These are phyloP conservation scores for Colistium nudipinnis DNA, from an alignment of 2,113 vertebrate species.

Conservation along the genomic window DNA sequence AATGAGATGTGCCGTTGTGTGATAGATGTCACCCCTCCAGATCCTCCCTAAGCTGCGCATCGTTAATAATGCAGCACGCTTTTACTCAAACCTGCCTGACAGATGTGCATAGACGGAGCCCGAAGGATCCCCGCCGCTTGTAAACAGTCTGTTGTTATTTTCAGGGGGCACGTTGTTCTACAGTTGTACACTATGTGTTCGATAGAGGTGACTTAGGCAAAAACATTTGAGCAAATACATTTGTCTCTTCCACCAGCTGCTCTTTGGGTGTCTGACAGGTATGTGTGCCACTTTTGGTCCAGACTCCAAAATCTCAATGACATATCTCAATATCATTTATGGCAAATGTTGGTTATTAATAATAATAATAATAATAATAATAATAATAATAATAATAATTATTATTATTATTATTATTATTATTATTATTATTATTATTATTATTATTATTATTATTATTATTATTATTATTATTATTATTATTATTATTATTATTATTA, in stretches of 20 bases:
- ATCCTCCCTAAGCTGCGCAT: constrained; percentile 54
- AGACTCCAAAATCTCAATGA: too few relatives aligned
- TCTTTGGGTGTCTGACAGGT: not conserved
- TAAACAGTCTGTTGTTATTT: constrained; percentile 64
- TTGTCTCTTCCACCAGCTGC: constrained; percentile 17
- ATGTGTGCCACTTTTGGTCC: not conserved
- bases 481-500: too few relatives aligned
- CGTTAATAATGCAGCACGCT: constrained; percentile 72
- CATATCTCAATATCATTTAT: too few relatives aligned
- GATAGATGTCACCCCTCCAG: constrained; percentile 69
- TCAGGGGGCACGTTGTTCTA: constrained; percentile 38
- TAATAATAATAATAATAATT: too few relatives aligned
- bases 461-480: too few relatives aligned
- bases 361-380: too few relatives aligned
- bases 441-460: too few relatives aligned
- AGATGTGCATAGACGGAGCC: constrained; percentile 69
- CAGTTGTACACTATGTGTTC: constrained; percentile 37
- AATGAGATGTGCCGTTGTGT: constrained; percentile 56
- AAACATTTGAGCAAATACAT: constrained; percentile 43
- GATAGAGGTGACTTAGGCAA: constrained; percentile 47
- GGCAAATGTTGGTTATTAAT: too few relatives aligned
- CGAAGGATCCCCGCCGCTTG: constrained; percentile 60
- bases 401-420: too few relatives aligned
- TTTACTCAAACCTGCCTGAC: constrained; percentile 75
- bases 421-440: too few relatives aligned